Base-by-base conservation (phyloP, 2,888 invertebrate genomes). In the Euplagia quadripunctaria region DNA sequence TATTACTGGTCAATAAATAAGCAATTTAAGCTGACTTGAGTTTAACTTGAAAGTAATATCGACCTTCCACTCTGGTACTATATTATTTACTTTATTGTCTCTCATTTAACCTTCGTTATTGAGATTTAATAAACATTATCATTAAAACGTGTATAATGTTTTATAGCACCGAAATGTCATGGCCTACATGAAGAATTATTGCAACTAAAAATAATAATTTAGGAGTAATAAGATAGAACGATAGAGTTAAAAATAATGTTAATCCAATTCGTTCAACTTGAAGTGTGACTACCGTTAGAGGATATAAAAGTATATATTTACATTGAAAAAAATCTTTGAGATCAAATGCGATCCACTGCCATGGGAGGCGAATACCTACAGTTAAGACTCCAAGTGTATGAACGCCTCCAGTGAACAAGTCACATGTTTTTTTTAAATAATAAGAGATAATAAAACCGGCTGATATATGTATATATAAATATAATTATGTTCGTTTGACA, bases 111-210 rank as follows among this genome's bases (percentile, higher is more conserved):
- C 88, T 89, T 88, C 85, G 76, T 70, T 75, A 80, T 83, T 80
- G 74, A 75, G 73, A 82, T 82, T 86, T 85, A 87, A 86, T 83
- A 82, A 84, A 79, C 74, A 83, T 85, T 83, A 86, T 76, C 75
- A 74, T 80, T 85, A 85, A 85, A 79, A 82, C 78, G 82, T 76
- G 67, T 58, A 76, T 80, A 77, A 80, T 70, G 69, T 76, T 66
- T 58, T 76, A 75, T 78, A 82, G 73, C 80, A 86, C 70, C 65
- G 12, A 88, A 89, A 89, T 87, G 87, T 88, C 88, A 88, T 12
- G 88, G 87, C 68, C 81, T 75, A 70, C 73, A 70, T 58, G 64
- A 63, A 55, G 31, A 66, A 52, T 67, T 74, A 70, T 71, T 41
- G 68, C 43, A 65, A 67, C 65, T 67, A 63, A 75, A 73, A 58